Evolutionary conservation across 2,888 invertebrate genomes (phyloP), one percentile per base, ranked within the genome.

Genomic region (Lasioglossum oenotherae): DNA sequence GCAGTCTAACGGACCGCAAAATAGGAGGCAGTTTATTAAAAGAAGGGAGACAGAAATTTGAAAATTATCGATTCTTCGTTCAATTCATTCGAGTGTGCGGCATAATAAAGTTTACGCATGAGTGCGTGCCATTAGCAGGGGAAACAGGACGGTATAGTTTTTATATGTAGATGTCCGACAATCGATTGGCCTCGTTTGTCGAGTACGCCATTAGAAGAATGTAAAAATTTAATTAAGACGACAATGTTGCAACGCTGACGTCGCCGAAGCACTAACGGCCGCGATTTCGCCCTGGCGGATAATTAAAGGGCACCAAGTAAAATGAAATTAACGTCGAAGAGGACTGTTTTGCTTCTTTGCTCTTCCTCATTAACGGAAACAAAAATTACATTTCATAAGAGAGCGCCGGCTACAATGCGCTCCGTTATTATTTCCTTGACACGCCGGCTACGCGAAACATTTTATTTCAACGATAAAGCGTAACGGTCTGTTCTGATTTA

Each of bases 181-280:
- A 89, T 89, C 89, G 89, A 89, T 90, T 88, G 89, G 80, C 90
- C 89, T 88, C 87, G 87, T 90, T 89, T 72, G 88, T 86, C 84
- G n/a, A 86, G 78, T 73, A 81, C 74, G 82, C 73, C 80, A 80
- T 86, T 64, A 69, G 69, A 89, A 77, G 79, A 81, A 85, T 82
- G 78, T 89, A 82, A 85, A 80, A 90, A 89, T 90, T 87, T 90
- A 86, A 82, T 89, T 89, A 86, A 82, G 86, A 85, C 83, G 74
- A 75, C 87, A 86, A 84, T 81, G 82, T 81, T 86, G 79, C 60
- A 79, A 81, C 77, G 74, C 57, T 82, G 74, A 73, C 74, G 72
- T 79, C 41, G 53, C 16, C 78, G 71, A n/a, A 46, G 64, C 75
- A 27, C 53, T 75, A 41, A 23, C 75, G 53, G 44, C 60, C 35